A percentile compares a stretch with the other conserved stretches of the same genome.
Evolutionary conservation across 2,113 vertebrate genomes (phyloP).

Genomic region (Thermophis baileyi): DNA sequence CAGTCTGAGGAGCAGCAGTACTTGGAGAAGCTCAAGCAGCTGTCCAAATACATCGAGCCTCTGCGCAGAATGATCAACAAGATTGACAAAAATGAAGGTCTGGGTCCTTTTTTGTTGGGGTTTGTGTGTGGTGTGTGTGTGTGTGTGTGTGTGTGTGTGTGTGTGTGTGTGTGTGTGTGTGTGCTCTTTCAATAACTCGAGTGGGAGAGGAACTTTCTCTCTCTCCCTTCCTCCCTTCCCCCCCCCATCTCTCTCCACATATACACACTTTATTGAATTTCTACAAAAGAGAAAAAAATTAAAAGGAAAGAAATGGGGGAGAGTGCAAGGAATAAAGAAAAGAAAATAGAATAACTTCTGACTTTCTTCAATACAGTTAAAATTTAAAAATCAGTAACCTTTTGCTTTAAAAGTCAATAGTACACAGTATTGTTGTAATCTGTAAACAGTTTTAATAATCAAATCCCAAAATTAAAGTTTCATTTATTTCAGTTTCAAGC

Average conservation of each 20-base stretch:
- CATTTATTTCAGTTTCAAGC: background rate
- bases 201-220: background rate
- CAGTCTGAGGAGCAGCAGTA: conserved; percentile 97
- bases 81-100: conserved; percentile 99
- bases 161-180: no score
- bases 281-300: background rate
- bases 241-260: background rate
- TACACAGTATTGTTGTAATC: background rate
- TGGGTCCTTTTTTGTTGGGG: background rate
- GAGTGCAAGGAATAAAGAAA: background rate
- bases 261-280: background rate
- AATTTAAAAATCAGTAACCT: background rate
- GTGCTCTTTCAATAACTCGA: background rate
- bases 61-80: conserved; percentile 98
- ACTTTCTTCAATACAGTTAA: background rate
- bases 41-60: conserved; percentile 96
- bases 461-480: background rate
- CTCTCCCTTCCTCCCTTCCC: background rate
- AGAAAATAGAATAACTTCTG: background rate
- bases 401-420: background rate
- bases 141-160: no score
- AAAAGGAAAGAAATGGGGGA: background rate
- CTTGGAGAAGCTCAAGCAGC: conserved; percentile 95
- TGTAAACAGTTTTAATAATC: background rate
- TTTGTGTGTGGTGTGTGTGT: no score